Evolutionary conservation across 2,113 vertebrate genomes (phyloP), one percentile per base, ranked within the genome.

Genomic region (Osmerus mordax): DNA sequence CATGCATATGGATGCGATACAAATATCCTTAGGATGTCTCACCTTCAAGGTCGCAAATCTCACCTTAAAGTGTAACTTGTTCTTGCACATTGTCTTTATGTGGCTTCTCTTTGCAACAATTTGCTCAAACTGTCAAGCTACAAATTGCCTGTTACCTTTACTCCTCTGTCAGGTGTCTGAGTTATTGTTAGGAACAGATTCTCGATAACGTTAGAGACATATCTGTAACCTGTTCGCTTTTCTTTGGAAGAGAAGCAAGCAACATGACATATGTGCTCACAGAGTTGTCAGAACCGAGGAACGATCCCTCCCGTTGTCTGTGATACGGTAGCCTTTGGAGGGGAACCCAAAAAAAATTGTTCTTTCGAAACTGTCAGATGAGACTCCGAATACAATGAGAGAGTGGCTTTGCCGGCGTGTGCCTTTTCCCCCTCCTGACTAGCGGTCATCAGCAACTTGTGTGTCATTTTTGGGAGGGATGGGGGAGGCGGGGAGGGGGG

Each of bases 331-430:
- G 66, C 69, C 84, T 77, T 56, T 61, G 69, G 47, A 68, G 69
- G 69, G 69, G 47, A 65, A 68, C n/a, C 67, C 63, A 66, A 82
- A 79, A 80, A 75, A 81, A 86, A 80, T 87, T 6, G 3, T 23
- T 79, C 75, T 81, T 67, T 80, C 76, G 78, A 73, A 84, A 75
- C 79, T 82, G 78, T 86, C 84, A 86, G 77, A 74, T 72, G 73
- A 51, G 19, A 78, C 67, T 68, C 68, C 32, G 75, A 88, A 81
- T 60, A 64, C 84, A 81, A 84, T 84, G 79, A 86, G 79, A 82
- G 67, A 78, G 71, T 29, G 28, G 47, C 79, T 86, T 83, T 75
- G 61, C 68, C 68, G 72, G 73, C 0, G n/a, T 3, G 28, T 65
- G 1, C 7, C 0, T 1, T 62, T 76, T 52, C 32, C 53, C 36